Percentiles rank a stretch among this genome's conserved stretches.
These are phyloP conservation scores for Pseudorasbora parva DNA, from an alignment of 2,113 vertebrate genomes.

Conservation along the genomic window DNA sequence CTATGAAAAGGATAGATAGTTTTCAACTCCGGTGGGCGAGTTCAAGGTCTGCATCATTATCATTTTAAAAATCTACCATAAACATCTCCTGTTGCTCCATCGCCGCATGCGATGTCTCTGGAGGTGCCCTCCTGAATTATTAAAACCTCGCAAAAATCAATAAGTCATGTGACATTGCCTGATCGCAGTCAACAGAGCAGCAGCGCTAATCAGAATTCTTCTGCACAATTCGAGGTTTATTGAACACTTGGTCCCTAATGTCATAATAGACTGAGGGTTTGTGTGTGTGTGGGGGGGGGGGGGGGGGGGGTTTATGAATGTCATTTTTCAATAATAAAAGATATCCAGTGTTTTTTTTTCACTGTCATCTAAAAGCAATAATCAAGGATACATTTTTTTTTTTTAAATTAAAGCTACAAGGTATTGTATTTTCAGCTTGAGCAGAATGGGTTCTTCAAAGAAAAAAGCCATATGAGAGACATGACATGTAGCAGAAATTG, in stretches of 20 bases:
- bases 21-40: neutral
- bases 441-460: neutral
- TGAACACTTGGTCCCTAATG: neutral
- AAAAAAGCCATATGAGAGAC: neutral
- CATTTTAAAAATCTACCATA: neutral
- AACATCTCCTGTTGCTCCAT: constrained; percentile 28
- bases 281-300: too few relatives aligned
- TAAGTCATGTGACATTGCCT: constrained; percentile 67
- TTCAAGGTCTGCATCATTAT: neutral
- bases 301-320: too few relatives aligned
- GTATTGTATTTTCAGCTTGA: neutral
- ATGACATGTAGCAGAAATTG: neutral
- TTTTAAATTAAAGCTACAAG: neutral
- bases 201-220: constrained; percentile 20
- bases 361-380: neutral
- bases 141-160: constrained; percentile 55
- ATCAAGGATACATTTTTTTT: neutral
- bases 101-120: neutral
- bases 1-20: too few relatives aligned
- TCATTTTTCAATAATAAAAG: too few relatives aligned
- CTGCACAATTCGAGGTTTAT: neutral
- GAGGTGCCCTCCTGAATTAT: constrained; percentile 18
- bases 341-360: neutral
- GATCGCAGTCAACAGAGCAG: constrained; percentile 36
- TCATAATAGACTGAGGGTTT: constrained; percentile 11